Base-by-base conservation (phyloP, 2,113 vertebrate species). In the Ardeotis arabs region DNA sequence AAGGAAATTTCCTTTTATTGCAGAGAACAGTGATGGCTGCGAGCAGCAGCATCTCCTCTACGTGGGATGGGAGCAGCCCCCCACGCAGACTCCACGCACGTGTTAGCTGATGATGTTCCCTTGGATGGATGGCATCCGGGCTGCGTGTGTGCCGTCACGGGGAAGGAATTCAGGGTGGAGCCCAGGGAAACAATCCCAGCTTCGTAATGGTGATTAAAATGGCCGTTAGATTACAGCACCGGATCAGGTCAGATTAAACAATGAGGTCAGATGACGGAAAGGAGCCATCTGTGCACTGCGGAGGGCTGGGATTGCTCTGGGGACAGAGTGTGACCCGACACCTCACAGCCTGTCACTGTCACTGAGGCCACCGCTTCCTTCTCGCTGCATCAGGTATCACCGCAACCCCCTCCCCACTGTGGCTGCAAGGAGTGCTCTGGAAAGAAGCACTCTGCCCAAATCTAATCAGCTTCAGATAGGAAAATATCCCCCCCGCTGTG, bases 401-500 rank as follows among this genome's bases (percentile, higher is more conserved):
- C 19, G 12, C 29, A 6, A 18, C 18, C 5, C 55, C 53, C 24
- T 82, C 41, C 68, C 52, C 39, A 37, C 44, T 1, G 0, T 0
- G 19, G 69, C 77, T 66, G 75, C 83, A 52, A 85, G 93, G 83
- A 83, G 41, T 12, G 68, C 89, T 90, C 89, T 78, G 95, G 96
- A 93, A 81, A 94, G 91, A 76, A 83, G 49, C 18, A n/a, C 62
- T 62, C 73, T 59, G 91, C 89, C 63, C 74, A 78, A 92, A 95
- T 93, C 89, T 95, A 87, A 93, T 96, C 97, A 92, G 80, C 84
- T 87, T 28, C 55, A 90, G 97, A 97, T 94, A 97, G 97, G 87
- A 73, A 85, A 88, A 68, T 31, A 20, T 14, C 6, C 3, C 59
- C 25, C 15, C 45, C 0, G 4, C 15, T 22, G 37, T 10, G 33